Base-by-base conservation (phyloP, 2,888 invertebrate species). In the Argyresthia goedartella region DNA sequence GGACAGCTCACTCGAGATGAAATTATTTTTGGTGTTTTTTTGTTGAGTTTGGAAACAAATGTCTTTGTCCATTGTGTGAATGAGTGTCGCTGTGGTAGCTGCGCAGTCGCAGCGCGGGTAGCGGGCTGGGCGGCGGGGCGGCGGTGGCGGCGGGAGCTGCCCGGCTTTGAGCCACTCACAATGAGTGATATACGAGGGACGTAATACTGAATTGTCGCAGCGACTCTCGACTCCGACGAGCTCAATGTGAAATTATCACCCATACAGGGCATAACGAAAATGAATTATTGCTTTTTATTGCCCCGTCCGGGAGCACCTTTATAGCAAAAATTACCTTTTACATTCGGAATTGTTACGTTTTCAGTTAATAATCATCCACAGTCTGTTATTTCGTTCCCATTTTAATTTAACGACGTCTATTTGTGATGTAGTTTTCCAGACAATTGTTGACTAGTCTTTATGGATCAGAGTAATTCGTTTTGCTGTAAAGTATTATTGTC, bases 171-270 rank as follows among this genome's bases (percentile, higher is more conserved):
- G 76, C 71, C 76, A 68, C 74, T 77, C 81, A 84, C 84, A 81
- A 81, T 82, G 84, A 84, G 78, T 84, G 85, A 85, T 86, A 85
- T 85, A 86, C 80, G 82, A 78, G 73, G 76, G 81, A 76, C 74
- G 74, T 78, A 73, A 76, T 77, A 79, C 74, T 70, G 74, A 84
- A 84, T 82, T 82, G 84, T 82, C 82, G 77, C 75, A 67, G 63
- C 57, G 70, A 65, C 67, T 67, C 64, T 10, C 34, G 9, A 73
- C 73, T 67, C 69, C 68, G 65, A 67, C 63, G 61, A 63, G 63
- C 69, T 81, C 77, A 78, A 81, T 80, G 77, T 74, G 73, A 76
- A 84, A 86, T 86, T 78, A 86, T 84, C 82, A 81, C 76, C 80
- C 79, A 75, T 80, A 78, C 78, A 75, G 70, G 75, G 84, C 82